These are phyloP conservation scores for Cryptus viduatorius DNA, from an alignment of 2,888 invertebrate genomes.

Conservation along the genomic window DNA sequence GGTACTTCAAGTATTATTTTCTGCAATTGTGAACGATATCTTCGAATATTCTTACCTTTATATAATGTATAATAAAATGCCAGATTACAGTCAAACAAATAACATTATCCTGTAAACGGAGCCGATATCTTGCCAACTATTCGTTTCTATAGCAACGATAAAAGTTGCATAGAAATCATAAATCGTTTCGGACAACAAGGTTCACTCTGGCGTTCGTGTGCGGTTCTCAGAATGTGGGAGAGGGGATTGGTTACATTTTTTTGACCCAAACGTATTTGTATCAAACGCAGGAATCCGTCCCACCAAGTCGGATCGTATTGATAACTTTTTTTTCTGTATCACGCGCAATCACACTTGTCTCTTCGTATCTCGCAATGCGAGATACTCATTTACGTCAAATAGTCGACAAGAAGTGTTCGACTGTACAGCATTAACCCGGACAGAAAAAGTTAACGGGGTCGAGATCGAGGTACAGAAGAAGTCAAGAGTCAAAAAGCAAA, in stretches of 20 bases:
- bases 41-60: too few relatives aligned
- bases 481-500: constrained; percentile 23
- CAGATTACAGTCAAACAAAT: too few relatives aligned
- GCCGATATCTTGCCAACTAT: background rate
- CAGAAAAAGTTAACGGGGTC: background rate
- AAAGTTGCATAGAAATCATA: background rate
- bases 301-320: background rate
- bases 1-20: too few relatives aligned
- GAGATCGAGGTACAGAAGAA: constrained; percentile 17
- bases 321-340: too few relatives aligned
- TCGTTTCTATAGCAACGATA: background rate
- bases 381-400: background rate
- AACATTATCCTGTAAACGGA: too few relatives aligned
- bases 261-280: too few relatives aligned
- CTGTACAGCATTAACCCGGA: background rate
- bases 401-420: background rate
- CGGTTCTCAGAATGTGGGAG: too few relatives aligned
- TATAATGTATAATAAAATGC: too few relatives aligned
- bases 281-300: background rate
- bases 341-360: background rate
- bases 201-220: too few relatives aligned
- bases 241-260: too few relatives aligned
- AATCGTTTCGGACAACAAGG: too few relatives aligned
- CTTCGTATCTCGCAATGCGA: background rate
- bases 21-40: too few relatives aligned